phyloP scores from a whole-genome alignment of 2,113 vertebrate genomes.

The Phyllopteryx taeniolatus region DNA sequence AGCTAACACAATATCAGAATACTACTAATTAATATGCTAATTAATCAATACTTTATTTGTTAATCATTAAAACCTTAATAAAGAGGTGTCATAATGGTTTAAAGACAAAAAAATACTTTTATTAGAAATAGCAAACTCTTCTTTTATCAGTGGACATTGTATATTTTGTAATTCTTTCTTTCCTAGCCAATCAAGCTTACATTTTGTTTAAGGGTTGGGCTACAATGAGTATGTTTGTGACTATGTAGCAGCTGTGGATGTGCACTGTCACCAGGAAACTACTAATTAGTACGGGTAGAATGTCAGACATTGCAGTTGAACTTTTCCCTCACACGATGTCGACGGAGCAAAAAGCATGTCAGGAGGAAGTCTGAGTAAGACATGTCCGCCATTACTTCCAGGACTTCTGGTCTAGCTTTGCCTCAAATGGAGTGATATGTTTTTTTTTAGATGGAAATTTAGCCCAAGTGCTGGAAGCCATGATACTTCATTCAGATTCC shows the following conservation, averaged over 20 bases:
- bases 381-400: conserved; percentile 43
- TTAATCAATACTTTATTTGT: not conserved
- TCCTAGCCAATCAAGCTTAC: not conserved
- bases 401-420: conserved; percentile 20
- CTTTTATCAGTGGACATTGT: not conserved
- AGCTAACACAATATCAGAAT: not conserved
- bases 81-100: not conserved
- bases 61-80: not conserved
- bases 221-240: conserved; percentile 6
- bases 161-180: not conserved
- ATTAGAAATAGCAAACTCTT: not conserved
- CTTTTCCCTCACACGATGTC: conserved; percentile 36
- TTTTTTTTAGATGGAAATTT: conserved; percentile 27
- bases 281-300: conserved; percentile 39
- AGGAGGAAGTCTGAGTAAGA: conserved; percentile 52
- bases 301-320: conserved; percentile 43
- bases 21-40: not conserved
- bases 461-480: conserved; percentile 8
- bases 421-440: conserved; percentile 6
- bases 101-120: not conserved
- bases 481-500: conserved; percentile 38
- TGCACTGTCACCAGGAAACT: conserved; percentile 26
- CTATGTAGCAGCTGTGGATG: conserved; percentile 4
- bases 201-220: not conserved
- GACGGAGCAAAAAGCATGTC: conserved; percentile 36